These are phyloP conservation scores for Calvadosia cruxmelitensis DNA, from an alignment of 30 jellyfish, hydroid and myxozoan genomes.

Conservation along the genomic window DNA sequence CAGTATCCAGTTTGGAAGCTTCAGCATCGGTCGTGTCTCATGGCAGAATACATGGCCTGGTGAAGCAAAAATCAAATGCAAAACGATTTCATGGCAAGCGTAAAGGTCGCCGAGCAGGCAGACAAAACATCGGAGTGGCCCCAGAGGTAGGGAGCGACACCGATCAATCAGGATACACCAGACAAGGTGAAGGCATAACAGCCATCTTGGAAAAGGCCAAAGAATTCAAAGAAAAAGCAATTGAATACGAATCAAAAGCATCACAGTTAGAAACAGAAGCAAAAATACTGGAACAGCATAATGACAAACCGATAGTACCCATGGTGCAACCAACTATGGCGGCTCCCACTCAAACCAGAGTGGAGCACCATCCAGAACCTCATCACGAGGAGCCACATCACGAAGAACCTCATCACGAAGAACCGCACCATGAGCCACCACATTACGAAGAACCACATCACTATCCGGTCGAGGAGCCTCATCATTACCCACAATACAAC, in stretches of 20 bases:
- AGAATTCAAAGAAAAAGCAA: background rate
- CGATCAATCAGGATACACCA: background rate
- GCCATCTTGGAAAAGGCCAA: background rate
- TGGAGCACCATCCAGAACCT: background rate
- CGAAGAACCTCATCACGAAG: slow-evolving; percentile 3
- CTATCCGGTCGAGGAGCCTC: background rate
- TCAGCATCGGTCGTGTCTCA: too few relatives aligned
- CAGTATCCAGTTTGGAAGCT: too few relatives aligned
- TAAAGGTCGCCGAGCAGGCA: background rate
- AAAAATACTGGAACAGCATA: background rate
- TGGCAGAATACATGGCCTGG: too few relatives aligned
- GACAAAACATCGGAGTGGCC: background rate
- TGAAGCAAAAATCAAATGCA: too few relatives aligned
- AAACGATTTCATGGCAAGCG: too few relatives aligned
- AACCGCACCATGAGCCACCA: slow-evolving; percentile 5
- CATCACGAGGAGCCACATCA: slow-evolving; percentile 4
- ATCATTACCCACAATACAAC: background rate
- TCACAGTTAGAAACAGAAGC: background rate
- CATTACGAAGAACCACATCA: slow-evolving; percentile 3
- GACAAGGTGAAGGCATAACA: background rate
- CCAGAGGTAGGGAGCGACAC: background rate
- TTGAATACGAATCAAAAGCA: background rate
- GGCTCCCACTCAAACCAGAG: background rate
- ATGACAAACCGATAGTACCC: background rate
- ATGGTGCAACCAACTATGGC: background rate